Evolutionary conservation across 2,888 invertebrate species (phyloP).

Genomic region (Leptinotarsa haldemani): DNA sequence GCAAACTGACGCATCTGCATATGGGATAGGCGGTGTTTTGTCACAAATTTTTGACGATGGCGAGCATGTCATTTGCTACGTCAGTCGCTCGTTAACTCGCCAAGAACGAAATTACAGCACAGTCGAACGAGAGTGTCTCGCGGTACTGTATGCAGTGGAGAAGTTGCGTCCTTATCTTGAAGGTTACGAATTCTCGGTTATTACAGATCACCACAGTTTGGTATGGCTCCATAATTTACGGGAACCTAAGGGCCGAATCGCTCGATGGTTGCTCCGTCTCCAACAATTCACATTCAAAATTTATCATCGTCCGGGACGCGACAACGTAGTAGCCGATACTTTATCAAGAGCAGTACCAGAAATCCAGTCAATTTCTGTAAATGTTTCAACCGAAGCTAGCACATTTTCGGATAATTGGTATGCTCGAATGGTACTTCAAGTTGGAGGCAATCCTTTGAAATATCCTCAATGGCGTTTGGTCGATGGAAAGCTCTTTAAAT

Average conservation of each 20-base stretch:
- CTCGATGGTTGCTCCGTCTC: conserved; percentile 26
- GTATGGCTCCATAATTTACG: conserved; percentile 34
- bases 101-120: conserved; percentile 40
- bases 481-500: conserved; percentile 39
- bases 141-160: conserved; percentile 39
- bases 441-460: conserved; percentile 35
- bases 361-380: conserved; percentile 15
- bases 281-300: conserved; percentile 46
- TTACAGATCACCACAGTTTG: conserved; percentile 39
- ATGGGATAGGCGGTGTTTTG: conserved; percentile 4
- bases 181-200: conserved; percentile 36
- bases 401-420: conserved; percentile 43
- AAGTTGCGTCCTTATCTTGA: conserved; percentile 42
- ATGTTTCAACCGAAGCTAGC: background rate
- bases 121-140: conserved; percentile 41
- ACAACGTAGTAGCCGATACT: conserved; percentile 37
- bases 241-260: conserved; percentile 35
- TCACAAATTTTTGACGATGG: background rate
- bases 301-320: conserved; percentile 36
- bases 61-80: conserved; percentile 34
- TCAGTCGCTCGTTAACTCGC: conserved; percentile 27
- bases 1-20: conserved; percentile 46
- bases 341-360: conserved; percentile 27
- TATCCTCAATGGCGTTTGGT: conserved; percentile 45
- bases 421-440: conserved; percentile 29